Evolutionary conservation across 2,113 vertebrate genomes (phyloP).

Genomic region (Xenus cinereus): DNA sequence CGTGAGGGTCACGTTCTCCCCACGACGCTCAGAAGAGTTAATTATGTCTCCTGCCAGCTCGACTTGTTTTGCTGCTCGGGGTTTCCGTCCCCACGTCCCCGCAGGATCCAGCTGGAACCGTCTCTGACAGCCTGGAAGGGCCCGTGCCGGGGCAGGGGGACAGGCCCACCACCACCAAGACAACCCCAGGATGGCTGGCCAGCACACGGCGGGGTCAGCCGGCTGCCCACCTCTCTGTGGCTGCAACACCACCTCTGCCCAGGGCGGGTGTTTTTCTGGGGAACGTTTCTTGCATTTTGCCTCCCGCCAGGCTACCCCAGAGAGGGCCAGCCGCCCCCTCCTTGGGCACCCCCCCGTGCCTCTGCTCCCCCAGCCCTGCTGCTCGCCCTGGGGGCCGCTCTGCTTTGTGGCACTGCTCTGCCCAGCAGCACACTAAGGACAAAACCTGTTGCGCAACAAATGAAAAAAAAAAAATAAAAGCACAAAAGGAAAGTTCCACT

Average conservation of each 20-base stretch:
- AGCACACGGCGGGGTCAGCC: accelerated
- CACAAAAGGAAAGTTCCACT: not conserved
- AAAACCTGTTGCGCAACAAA: accelerated
- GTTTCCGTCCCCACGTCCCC: not conserved
- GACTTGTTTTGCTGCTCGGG: not conserved
- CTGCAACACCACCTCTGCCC: not conserved
- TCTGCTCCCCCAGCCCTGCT: too few relatives aligned
- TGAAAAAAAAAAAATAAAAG: not conserved
- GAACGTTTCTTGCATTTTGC: not conserved
- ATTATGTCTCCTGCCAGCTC: too few relatives aligned
- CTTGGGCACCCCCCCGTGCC: accelerated
- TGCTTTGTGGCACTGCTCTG: not conserved
- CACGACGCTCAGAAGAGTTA: not conserved
- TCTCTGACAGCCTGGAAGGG: not conserved
- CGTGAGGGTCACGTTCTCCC: accelerated
- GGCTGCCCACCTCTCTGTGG: not conserved
- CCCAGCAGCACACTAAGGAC: too few relatives aligned
- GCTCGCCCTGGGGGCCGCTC: not conserved
- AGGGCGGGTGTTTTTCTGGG: accelerated
- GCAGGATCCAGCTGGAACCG: not conserved
- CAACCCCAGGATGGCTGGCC: accelerated
- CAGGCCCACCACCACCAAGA: too few relatives aligned
- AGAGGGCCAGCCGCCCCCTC: not conserved
- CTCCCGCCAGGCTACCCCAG: not conserved
- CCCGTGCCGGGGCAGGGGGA: accelerated